Base-by-base conservation (phyloP, 2,888 invertebrate species). In the Trilocha varians region DNA sequence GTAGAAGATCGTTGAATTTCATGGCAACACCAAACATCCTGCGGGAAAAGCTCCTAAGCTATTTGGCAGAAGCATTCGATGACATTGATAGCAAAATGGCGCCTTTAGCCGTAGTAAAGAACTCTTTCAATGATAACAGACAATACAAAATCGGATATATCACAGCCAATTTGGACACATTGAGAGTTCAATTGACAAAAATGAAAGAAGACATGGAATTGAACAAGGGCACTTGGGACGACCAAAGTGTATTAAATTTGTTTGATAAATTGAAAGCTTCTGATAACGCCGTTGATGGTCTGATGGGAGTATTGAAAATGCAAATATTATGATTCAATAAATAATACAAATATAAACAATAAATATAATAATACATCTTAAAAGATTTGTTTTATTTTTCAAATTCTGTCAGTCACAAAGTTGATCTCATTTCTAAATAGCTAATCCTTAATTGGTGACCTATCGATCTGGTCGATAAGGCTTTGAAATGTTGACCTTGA, bases 141-240 rank as follows among this genome's bases (percentile, higher is more conserved):
- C 46, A 53, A 2, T 73, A 57, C 18, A 62, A 49, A 44, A 59
- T 71, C 0, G 76, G 76, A 0, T 75, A 74, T 16, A 58, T 74
- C 0, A 43, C 68, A 2, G 66, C 72, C 0, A 71, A 63, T 32
- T 45, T 75, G 0, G 74, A 75, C n/a, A 62, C 62, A 1, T 48
- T 74, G 11, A 53, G 59, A 3, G 46, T 57, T 0, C 67, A 62
- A 49, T 47, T 74, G 36, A 50, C 43, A 0, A 63, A 63, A 34
- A 36, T 71, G 33, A 63, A 49, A 25, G 38, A 35, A 0, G 57
- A 66, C 11, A 50, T 70, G 51, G 55, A 55, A 1, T 32, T 39
- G 0, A 55, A 63, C 39, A 58, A 52, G 5, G 13, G 42, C 1
- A 0, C 38, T 0, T 66, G 63, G 63, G 50, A 53, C 0, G 68